phyloP scores from a whole-genome alignment of 2,888 invertebrate genomes.

The Ypsolopha sequella region DNA sequence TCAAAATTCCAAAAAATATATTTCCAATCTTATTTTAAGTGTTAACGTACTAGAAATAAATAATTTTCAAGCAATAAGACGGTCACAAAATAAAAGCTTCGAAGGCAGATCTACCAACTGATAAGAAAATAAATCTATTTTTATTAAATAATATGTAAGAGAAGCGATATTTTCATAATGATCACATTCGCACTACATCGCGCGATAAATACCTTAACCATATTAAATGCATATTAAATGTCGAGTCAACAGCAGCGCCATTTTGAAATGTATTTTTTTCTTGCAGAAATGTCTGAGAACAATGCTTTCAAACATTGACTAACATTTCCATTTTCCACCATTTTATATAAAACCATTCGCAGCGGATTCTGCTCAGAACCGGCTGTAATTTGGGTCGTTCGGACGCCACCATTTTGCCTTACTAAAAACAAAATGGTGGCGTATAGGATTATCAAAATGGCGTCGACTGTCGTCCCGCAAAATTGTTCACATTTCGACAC shows the following conservation, averaged over 20 bases:
- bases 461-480: constrained; percentile 21
- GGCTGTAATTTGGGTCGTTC: constrained; percentile 51
- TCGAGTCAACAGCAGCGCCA: constrained; percentile 28
- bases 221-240: constrained; percentile 41
- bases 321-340: constrained; percentile 41
- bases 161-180: constrained; percentile 45
- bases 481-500: constrained; percentile 15
- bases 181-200: constrained; percentile 47
- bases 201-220: constrained; percentile 40
- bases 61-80: constrained; percentile 39
- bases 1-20: constrained; percentile 23
- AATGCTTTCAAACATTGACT: constrained; percentile 46
- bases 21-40: constrained; percentile 16
- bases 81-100: constrained; percentile 31
- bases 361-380: constrained; percentile 47
- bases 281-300: constrained; percentile 42
- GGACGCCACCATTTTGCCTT: constrained; percentile 37
- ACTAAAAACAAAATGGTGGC: constrained; percentile 33
- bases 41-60: constrained; percentile 37
- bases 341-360: constrained; percentile 35
- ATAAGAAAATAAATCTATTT: constrained; percentile 40
- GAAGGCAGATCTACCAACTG: constrained; percentile 50
- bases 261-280: constrained; percentile 28
- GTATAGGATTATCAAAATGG: constrained; percentile 23
- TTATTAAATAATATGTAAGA: constrained; percentile 35